Evolutionary conservation across 2,888 invertebrate species (phyloP).

Genomic region (Ophion slaviceki): DNA sequence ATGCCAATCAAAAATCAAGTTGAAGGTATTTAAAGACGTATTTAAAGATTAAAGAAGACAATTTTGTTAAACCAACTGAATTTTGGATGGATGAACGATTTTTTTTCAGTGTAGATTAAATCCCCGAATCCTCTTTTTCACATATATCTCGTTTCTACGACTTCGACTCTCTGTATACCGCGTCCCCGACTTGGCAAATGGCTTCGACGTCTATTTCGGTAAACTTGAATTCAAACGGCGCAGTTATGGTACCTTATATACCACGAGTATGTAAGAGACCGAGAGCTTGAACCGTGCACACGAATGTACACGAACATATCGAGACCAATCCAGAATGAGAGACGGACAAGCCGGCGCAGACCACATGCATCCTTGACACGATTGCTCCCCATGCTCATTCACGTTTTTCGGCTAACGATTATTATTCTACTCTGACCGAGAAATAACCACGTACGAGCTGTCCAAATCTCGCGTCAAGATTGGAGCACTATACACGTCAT

Average conservation of each 20-base stretch:
- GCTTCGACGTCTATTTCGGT: conserved; percentile 60
- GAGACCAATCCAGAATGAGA: conserved; percentile 36
- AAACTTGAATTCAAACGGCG: conserved; percentile 42
- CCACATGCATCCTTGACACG: conserved; percentile 67
- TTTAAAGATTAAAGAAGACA: too few species aligned
- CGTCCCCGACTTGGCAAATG: conserved; percentile 38
- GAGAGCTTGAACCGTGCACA: conserved; percentile 12
- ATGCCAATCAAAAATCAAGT: too few species aligned
- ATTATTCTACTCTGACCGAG: conserved; percentile 32
- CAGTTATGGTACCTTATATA: conserved; percentile 40
- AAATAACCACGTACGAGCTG: conserved; percentile 4
- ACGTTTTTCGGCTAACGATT: conserved; percentile 45
- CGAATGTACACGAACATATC: conserved; percentile 13
- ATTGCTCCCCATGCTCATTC: conserved; percentile 62
- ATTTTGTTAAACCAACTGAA: too few species aligned
- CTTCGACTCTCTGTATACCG: neutral
- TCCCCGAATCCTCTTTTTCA: neutral
- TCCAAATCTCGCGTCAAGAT: conserved; percentile 16
- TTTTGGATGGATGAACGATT: too few species aligned
- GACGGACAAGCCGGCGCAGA: conserved; percentile 31
- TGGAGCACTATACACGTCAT: neutral
- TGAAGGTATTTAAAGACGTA: too few species aligned
- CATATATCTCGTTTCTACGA: neutral
- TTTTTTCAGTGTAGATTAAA: neutral
- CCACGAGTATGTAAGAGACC: conserved; percentile 5